Evolutionary conservation across 2,888 invertebrate species (phyloP).

Genomic region (Hirtodrosophila duncani): DNA sequence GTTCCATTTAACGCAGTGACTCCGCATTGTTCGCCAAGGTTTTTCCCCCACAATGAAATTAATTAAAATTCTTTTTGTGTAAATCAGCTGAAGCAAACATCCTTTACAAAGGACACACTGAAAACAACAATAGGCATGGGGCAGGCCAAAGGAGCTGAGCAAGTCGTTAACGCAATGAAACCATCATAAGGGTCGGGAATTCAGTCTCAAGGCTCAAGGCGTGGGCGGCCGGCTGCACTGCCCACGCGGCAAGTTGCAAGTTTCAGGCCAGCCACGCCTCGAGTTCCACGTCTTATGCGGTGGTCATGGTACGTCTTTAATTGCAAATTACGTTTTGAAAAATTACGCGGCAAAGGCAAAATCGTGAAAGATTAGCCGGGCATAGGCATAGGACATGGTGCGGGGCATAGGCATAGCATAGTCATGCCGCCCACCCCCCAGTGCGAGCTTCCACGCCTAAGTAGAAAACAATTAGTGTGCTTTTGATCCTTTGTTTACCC

Average conservation of each 20-base stretch:
- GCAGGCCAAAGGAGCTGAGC: conserved; percentile 8
- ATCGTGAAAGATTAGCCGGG: conserved; percentile 58
- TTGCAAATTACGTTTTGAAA: conserved; percentile 74
- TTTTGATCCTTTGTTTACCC: conserved; percentile 76
- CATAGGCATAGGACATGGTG: conserved; percentile 14
- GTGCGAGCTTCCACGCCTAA: conserved; percentile 44
- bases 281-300: conserved; percentile 21
- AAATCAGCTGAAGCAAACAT: conserved; percentile 75
- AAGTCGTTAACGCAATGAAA: conserved; percentile 55
- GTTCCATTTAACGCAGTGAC: no score
- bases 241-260: background rate
- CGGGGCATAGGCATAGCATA: background rate
- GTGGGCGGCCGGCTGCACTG: conserved; percentile 11
- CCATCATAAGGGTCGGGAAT: conserved; percentile 45
- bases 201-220: conserved; percentile 38
- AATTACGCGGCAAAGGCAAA: conserved; percentile 65
- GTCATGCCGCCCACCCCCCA: no score
- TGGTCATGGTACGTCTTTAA: conserved; percentile 60
- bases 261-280: conserved; percentile 3
- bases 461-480: conserved; percentile 74
- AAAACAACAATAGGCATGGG: conserved; percentile 8
- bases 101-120: conserved; percentile 61
- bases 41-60: conserved; percentile 48
- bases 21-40: no score
- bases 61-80: conserved; percentile 65